Base-by-base conservation (phyloP, 2,797 vertebrate species). In the Cossypha niveicapilla region DNA sequence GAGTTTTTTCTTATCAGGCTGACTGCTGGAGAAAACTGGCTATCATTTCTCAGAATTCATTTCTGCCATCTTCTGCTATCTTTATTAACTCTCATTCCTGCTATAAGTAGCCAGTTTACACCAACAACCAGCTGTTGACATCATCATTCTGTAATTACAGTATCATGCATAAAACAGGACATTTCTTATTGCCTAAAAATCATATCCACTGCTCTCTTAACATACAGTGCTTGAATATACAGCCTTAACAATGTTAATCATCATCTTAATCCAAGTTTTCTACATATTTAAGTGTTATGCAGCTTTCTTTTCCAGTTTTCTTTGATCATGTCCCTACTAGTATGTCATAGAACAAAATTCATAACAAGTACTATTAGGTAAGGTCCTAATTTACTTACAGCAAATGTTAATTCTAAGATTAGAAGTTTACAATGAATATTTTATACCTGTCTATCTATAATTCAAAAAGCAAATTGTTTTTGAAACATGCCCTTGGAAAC, bases 201-300 rank as follows among this genome's bases (percentile, higher is more conserved):
- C 97, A 97, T 96, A 96, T 93, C 97, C 97, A 98, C 98, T 96
- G 96, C 96, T 98, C 97, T 98, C 97, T 98, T 98, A 98, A 98
- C 98, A 98, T 98, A 98, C 97, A 98, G 98, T 99, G 98, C 98
- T 99, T 99, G 98, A 98, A 99, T 98, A 98, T 99, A 99, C 99
- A 99, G 98, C 98, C 98, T 98, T 98, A 98, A 98, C 97, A 98
- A 97, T 96, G 96, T 98, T 98, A 97, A 97, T 97, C 96, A 97
- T 97, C 97, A 98, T 98, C 88, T 97, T 98, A 97, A 98, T 97
- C 97, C 95, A 97, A 96, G 90, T 96, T 98, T 98, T 98, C 98
- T 98, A 96, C 92, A 95, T 98, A 94, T 96, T 98, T 98, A 98
- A 97, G 92, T 96, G 94, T 96, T 96, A 92, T 8, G 61, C 94